phyloP scores from a whole-genome alignment of 37 sponge, comb jelly and placozoan genomes.

The Chondrilla cf. caribensis region DNA sequence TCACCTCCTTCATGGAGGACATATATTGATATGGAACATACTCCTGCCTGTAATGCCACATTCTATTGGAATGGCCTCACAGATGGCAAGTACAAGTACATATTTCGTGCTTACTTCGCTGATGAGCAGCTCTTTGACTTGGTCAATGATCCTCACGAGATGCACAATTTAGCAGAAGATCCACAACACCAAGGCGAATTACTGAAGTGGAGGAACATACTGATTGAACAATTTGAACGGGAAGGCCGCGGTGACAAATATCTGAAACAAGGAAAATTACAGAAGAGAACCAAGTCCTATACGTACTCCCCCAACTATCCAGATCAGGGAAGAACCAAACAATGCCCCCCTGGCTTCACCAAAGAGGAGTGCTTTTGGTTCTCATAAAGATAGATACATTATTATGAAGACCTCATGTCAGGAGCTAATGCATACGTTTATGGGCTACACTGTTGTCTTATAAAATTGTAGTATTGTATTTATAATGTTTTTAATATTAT shows the following conservation, averaged over 20 bases:
- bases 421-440: no score
- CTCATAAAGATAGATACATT: no score
- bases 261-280: constrained; percentile 41
- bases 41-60: constrained; percentile 53
- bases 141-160: constrained; percentile 41
- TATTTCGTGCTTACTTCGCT: constrained; percentile 61
- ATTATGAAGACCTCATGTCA: no score
- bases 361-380: no score
- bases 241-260: constrained; percentile 53
- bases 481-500: no score
- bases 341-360: no score
- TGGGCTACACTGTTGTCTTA: no score
- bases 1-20: constrained; percentile 26
- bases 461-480: no score
- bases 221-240: constrained; percentile 59
- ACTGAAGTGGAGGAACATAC: constrained; percentile 32
- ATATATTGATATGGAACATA: constrained; percentile 65
- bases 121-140: constrained; percentile 67
- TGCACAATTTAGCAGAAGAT: constrained; percentile 43
- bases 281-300: constrained; percentile 42
- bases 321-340: background rate
- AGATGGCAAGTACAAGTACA: constrained; percentile 65
- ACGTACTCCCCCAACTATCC: constrained; percentile 63
- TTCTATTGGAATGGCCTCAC: constrained; percentile 71
- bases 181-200: constrained; percentile 26